Evolutionary conservation across 2,888 invertebrate genomes (phyloP), one percentile per base, ranked within the genome.

Genomic region (Melikaiella ostensackeni): DNA sequence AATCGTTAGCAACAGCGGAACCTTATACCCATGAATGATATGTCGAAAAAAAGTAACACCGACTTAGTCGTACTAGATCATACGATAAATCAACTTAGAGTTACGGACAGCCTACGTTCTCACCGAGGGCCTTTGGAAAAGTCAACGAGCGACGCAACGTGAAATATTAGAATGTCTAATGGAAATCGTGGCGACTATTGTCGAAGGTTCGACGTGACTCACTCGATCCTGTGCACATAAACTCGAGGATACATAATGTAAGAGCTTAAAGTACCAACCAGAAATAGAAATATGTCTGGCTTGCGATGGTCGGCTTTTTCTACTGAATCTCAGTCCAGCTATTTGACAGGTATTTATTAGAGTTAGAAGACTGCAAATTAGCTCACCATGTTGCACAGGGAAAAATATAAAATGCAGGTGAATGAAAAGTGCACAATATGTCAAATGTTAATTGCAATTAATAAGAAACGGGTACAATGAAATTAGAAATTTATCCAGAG

Each of bases 91-190:
- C 62, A 30, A 4, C 30, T 30, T 30, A 30, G 30, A 30, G 30
- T 38, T 38, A 63, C 35, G 19, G 30, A n/a, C 62, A n/a, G 35
- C 62, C 62, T 63, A 63, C 62, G 62, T 33, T 63, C 62, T 63
- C n/a, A 33, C 62, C 4, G 33, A 63, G 21, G 8, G n/a, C 3
- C n/a, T 35, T 63, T 33, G 35, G 21, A 38, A 38, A 63, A 38
- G 21, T 63, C 21, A 33, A 63, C 35, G 21, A 63, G n/a, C 63
- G 33, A 35, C 63, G 35, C n/a, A 63, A 38, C 63, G 35, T 63
- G 21, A 63, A 63, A 63, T 63, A 63, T 63, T 63, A 63, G 63
- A 63, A 63, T 63, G 63, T 63, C 63, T 63, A 63, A 63, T 38
- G 63, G 35, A 63, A 63, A 63, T 63, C 63, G 33, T 35, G 21